phyloP scores from a whole-genome alignment of 2,113 vertebrate genomes.

The Rhinolophus sinicus region DNA sequence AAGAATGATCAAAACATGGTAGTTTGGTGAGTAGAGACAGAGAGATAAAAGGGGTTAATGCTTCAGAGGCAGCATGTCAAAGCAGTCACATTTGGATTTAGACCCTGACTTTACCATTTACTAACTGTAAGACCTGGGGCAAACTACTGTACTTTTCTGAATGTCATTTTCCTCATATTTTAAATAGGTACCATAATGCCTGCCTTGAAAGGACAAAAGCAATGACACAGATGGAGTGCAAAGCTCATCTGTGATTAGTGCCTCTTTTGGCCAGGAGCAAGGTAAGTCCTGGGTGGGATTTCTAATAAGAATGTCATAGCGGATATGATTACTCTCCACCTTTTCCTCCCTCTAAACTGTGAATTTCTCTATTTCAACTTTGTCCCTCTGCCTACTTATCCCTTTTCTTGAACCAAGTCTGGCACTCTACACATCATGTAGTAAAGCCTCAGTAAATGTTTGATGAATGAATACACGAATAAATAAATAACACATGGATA shows the following conservation, averaged over 20 bases:
- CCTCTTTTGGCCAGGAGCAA: no score
- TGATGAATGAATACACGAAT: neutral
- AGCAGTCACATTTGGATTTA: neutral
- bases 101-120: neutral
- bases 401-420: neutral
- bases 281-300: neutral
- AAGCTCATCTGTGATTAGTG: neutral
- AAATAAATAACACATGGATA: neutral
- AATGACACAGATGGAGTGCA: no score
- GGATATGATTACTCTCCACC: neutral
- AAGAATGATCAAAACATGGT: neutral
- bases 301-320: neutral
- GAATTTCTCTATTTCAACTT: neutral
- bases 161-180: neutral
- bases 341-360: neutral
- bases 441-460: neutral
- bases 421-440: neutral
- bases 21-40: neutral
- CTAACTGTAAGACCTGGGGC: neutral
- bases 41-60: neutral
- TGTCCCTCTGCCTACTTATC: neutral
- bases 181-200: neutral
- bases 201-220: neutral
- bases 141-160: neutral
- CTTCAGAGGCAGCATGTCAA: neutral